Evolutionary conservation across 2,797 vertebrate genomes (phyloP).

Genomic region (Onychomys torridus): DNA sequence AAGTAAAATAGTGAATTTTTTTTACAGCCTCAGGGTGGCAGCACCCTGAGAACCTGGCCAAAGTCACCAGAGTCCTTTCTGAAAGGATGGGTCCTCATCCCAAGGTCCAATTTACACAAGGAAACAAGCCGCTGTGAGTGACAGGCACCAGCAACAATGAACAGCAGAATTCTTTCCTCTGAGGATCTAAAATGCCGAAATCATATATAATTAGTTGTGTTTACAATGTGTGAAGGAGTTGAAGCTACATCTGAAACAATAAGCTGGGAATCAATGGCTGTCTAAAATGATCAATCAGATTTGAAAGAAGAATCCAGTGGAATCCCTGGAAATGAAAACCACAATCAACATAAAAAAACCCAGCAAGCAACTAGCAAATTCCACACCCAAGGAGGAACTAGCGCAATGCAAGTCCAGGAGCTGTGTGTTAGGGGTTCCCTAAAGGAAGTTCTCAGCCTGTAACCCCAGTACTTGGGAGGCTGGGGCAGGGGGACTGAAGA

Average conservation of each 20-base stretch:
- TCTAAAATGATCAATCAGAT: not conserved
- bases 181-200: not conserved
- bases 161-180: conserved; percentile 32
- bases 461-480: not conserved
- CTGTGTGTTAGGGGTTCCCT: not conserved
- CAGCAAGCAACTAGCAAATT: not conserved
- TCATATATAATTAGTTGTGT: not conserved
- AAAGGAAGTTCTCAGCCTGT: not conserved
- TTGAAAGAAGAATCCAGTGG: conserved; percentile 41
- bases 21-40: not conserved
- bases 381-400: not conserved
- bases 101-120: not conserved
- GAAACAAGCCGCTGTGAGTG: not conserved
- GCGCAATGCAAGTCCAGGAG: not conserved
- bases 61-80: conserved; percentile 1
- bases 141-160: not conserved
- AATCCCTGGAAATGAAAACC: conserved; percentile 43
- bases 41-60: not conserved
- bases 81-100: not conserved
- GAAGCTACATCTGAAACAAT: conserved; percentile 1
- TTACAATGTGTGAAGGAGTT: conserved; percentile 34
- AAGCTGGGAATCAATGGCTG: not conserved
- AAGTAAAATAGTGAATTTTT: not conserved
- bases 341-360: conserved; percentile 9
- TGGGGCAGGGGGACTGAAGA: not conserved